Percentiles rank a stretch among this genome's conserved stretches.
Evolutionary conservation across 1,140 invertebrate genomes (phyloP).

Genomic region (Pogonognathellus flavescens): DNA sequence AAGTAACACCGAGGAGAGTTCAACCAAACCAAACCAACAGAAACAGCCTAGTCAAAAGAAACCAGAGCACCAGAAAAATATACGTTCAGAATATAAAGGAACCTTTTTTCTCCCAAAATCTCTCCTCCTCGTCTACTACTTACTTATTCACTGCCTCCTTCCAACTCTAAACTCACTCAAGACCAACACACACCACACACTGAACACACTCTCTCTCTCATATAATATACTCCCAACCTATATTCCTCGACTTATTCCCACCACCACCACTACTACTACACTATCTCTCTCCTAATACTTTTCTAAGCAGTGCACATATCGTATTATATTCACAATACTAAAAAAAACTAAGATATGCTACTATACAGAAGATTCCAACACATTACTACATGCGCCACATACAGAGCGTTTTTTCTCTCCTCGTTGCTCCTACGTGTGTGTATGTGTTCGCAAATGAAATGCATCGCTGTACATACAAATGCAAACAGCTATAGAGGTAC

Average conservation of each 20-base stretch:
- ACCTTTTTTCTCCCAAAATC: constrained; percentile 59
- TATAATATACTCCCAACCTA: not conserved
- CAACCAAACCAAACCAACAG: constrained; percentile 6
- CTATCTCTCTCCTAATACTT: too few species aligned
- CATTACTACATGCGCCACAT: too few species aligned
- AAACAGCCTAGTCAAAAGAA: constrained; percentile 45
- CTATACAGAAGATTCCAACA: too few species aligned
- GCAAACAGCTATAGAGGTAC: too few species aligned
- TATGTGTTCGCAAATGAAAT: too few species aligned
- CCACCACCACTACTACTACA: too few species aligned
- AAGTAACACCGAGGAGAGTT: not conserved
- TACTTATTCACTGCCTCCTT: not conserved
- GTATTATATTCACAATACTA: too few species aligned
- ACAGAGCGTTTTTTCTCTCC: too few species aligned
- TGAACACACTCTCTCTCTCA: not conserved
- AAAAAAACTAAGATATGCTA: too few species aligned
- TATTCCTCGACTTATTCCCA: not conserved
- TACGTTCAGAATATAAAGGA: constrained; percentile 62
- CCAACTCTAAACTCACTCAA: not conserved
- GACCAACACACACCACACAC: not conserved
- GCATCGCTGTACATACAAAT: too few species aligned
- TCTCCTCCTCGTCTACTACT: constrained; percentile 41
- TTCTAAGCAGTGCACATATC: too few species aligned
- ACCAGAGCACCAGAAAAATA: constrained; percentile 61
- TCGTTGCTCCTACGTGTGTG: too few species aligned